Conservation (phyloP, 2,888 invertebrate genomes). For the Leptinotarsa peninsularis region DNA sequence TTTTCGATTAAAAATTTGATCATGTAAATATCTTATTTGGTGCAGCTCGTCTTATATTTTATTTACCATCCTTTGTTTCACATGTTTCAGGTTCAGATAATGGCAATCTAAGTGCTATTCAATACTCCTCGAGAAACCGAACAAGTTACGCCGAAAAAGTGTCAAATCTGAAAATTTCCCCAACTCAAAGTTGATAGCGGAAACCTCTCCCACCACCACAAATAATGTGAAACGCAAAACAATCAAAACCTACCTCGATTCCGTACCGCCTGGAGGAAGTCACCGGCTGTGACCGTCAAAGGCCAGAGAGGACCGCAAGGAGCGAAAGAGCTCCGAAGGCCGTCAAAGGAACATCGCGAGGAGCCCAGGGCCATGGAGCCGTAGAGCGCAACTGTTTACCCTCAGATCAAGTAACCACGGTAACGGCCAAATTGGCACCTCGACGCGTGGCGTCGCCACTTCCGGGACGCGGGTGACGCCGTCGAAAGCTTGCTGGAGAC, state of each 20-base stretch:
- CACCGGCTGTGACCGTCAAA: constrained; percentile 18
- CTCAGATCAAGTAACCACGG: constrained; percentile 50
- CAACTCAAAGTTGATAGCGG: background rate
- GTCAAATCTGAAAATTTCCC: background rate
- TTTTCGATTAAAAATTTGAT: no score
- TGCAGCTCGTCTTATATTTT: no score
- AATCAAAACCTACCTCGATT: constrained; percentile 6
- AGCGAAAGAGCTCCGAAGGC: constrained; percentile 39
- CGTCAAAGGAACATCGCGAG: constrained; percentile 30
- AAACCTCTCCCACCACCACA: background rate
- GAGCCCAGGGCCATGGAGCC: constrained; percentile 37
- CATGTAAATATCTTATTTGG: no score
- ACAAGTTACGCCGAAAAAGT: no score
- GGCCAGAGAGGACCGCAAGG: constrained; percentile 37
- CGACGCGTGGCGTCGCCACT: constrained; percentile 29
- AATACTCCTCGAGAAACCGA: no score
- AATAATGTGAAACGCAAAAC: constrained; percentile 1
- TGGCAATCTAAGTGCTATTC: no score
- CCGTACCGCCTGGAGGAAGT: background rate
- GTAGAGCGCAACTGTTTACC: constrained; percentile 47
- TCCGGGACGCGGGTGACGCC: constrained; percentile 40
- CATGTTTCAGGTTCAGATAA: no score
- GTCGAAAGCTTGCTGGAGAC: constrained; percentile 39
- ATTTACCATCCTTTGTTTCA: no score
- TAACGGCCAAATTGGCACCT: constrained; percentile 42